Conservation (phyloP, 2,888 invertebrate species). For the Synergus laeviventris region DNA sequence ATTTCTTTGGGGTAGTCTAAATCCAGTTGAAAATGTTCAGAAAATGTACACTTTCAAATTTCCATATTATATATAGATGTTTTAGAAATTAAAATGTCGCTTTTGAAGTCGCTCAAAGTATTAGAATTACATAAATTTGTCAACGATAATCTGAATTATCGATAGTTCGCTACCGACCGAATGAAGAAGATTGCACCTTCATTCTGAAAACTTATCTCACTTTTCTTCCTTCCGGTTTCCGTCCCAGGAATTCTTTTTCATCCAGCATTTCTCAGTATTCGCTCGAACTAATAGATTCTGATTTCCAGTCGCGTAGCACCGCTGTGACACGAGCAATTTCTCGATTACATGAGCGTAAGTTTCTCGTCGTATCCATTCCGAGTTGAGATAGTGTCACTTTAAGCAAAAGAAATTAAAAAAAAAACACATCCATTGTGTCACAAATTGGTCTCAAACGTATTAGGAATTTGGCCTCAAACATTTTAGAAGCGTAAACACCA, state of each 20-base stretch:
- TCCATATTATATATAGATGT: too few relatives aligned
- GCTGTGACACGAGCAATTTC: constrained; percentile 57
- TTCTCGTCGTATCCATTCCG: constrained; percentile 53
- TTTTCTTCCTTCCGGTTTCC: neutral
- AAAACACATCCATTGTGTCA: constrained; percentile 39
- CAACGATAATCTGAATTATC: neutral
- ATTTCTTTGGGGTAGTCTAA: too few relatives aligned
- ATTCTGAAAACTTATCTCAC: neutral
- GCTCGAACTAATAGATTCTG: constrained; percentile 57
- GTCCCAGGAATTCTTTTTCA: constrained; percentile 3
- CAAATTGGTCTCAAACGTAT: constrained; percentile 10
- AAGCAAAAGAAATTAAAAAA: constrained; percentile 48
- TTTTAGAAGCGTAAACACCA: neutral
- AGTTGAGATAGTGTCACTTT: constrained; percentile 51
- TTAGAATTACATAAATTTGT: constrained; percentile 36
- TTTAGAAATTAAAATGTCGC: neutral
- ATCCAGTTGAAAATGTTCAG: too few relatives aligned
- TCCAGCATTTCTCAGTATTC: constrained; percentile 10
- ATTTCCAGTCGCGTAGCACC: constrained; percentile 56
- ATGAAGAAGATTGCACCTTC: constrained; percentile 3
- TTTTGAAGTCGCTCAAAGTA: constrained; percentile 21
- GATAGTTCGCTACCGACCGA: neutral
- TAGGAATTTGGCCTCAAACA: constrained; percentile 6
- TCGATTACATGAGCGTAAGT: constrained; percentile 56
- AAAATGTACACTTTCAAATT: too few relatives aligned